Evolutionary conservation across 2,888 invertebrate species (phyloP).

Genomic region (Pandemis corylana): DNA sequence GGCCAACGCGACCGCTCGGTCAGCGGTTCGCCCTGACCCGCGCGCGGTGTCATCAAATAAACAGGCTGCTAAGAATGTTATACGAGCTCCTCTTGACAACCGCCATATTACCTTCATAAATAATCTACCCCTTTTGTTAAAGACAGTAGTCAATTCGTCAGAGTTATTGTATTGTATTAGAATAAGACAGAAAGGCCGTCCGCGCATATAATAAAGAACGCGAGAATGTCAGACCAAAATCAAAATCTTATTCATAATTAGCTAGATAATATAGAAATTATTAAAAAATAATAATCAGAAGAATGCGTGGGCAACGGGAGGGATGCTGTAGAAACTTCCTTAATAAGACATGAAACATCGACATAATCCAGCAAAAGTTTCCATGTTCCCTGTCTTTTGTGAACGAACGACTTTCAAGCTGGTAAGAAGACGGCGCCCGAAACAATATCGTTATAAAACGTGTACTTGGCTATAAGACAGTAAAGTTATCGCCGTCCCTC

Average conservation of each 20-base stretch:
- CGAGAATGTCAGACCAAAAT: too few relatives aligned
- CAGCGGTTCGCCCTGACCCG: constrained; percentile 54
- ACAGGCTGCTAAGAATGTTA: constrained; percentile 57
- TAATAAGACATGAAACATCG: constrained; percentile 33
- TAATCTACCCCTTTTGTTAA: constrained; percentile 6
- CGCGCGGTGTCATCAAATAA: constrained; percentile 57
- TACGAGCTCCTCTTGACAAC: constrained; percentile 51
- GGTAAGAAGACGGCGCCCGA: constrained; percentile 13
- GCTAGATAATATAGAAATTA: neutral
- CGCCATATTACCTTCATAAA: constrained; percentile 42
- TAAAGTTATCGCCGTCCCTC: constrained; percentile 15
- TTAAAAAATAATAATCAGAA: constrained; percentile 1
- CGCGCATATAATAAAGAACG: too few relatives aligned
- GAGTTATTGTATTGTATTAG: neutral
- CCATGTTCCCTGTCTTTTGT: constrained; percentile 26
- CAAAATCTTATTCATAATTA: neutral
- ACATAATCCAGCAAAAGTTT: constrained; percentile 29
- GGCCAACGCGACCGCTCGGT: constrained; percentile 45
- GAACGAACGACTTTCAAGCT: constrained; percentile 10
- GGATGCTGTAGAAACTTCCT: constrained; percentile 23
- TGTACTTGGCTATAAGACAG: constrained; percentile 10
- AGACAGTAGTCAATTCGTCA: neutral
- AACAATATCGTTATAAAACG: constrained; percentile 5
- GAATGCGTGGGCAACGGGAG: constrained; percentile 10
- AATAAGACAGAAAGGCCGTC: neutral